Conservation (phyloP, 2,888 invertebrate genomes). For the Abscondita cerata region DNA sequence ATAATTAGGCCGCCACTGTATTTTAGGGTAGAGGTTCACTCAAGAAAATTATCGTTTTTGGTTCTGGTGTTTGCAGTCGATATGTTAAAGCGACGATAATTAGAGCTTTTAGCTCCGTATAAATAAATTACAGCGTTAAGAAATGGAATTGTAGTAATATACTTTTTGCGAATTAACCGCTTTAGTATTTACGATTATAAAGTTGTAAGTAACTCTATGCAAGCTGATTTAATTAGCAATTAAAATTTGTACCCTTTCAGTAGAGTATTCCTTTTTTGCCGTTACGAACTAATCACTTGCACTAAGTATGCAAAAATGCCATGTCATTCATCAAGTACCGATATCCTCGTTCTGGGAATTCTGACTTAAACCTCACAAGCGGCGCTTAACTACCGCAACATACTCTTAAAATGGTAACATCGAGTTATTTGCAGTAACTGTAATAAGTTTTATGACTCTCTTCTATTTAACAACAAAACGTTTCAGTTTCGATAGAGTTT, state of each 20-base stretch:
- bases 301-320: slow-evolving; percentile 26
- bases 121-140: no score
- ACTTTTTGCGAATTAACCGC: no score
- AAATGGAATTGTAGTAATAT: no score
- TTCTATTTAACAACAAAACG: neutral
- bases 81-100: no score
- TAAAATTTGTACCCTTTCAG: neutral
- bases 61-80: no score
- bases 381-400: slow-evolving; percentile 20
- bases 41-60: no score
- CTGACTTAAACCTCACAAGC: slow-evolving; percentile 23
- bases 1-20: no score
- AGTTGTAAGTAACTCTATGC: no score
- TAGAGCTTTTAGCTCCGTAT: no score
- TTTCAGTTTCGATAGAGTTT: slow-evolving; percentile 1
- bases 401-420: slow-evolving; percentile 28
- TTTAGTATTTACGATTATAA: no score
- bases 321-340: slow-evolving; percentile 29
- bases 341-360: slow-evolving; percentile 21
- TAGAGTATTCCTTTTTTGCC: neutral
- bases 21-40: no score
- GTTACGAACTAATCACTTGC: slow-evolving; percentile 24
- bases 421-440: slow-evolving; percentile 5
- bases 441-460: slow-evolving; percentile 4
- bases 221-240: no score